phyloP scores from a whole-genome alignment of 2,797 vertebrate species.

The Oryzias dopingdopingensis region DNA sequence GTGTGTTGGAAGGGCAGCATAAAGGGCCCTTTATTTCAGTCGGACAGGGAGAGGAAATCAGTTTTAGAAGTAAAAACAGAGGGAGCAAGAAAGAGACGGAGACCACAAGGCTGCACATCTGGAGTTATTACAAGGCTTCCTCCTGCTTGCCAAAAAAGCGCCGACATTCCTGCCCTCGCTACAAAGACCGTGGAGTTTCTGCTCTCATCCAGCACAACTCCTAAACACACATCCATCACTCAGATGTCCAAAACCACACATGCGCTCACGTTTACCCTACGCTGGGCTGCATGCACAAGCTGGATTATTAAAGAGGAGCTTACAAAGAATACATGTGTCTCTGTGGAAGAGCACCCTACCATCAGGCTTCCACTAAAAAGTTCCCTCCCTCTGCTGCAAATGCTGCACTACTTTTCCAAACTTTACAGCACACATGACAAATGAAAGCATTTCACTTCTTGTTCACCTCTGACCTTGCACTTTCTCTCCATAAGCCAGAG shows the following conservation, averaged over 20 bases:
- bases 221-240: slow-evolving; percentile 65
- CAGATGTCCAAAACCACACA: slow-evolving; percentile 27
- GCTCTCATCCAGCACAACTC: slow-evolving; percentile 61
- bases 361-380: slow-evolving; percentile 51
- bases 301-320: slow-evolving; percentile 9
- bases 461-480: slow-evolving; percentile 90
- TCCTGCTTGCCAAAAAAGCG: slow-evolving; percentile 80
- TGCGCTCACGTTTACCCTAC: slow-evolving; percentile 33
- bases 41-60: slow-evolving; percentile 83
- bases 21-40: slow-evolving; percentile 82
- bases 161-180: slow-evolving; percentile 84
- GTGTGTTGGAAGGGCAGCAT: slow-evolving; percentile 65
- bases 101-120: slow-evolving; percentile 89
- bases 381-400: slow-evolving; percentile 39
- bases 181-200: slow-evolving; percentile 74
- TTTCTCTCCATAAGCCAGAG: slow-evolving; percentile 74
- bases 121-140: slow-evolving; percentile 87
- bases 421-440: slow-evolving; percentile 61
- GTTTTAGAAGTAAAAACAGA: slow-evolving; percentile 83
- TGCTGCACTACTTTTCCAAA: slow-evolving; percentile 39
- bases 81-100: slow-evolving; percentile 74
- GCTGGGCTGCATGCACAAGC: slow-evolving; percentile 19
- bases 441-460: slow-evolving; percentile 87
- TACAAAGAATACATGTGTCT: slow-evolving; percentile 14
- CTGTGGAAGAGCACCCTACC: slow-evolving; percentile 24